phyloP scores from a whole-genome alignment of 2,113 vertebrate genomes.

The Brachyhypopomus occidentalis region DNA sequence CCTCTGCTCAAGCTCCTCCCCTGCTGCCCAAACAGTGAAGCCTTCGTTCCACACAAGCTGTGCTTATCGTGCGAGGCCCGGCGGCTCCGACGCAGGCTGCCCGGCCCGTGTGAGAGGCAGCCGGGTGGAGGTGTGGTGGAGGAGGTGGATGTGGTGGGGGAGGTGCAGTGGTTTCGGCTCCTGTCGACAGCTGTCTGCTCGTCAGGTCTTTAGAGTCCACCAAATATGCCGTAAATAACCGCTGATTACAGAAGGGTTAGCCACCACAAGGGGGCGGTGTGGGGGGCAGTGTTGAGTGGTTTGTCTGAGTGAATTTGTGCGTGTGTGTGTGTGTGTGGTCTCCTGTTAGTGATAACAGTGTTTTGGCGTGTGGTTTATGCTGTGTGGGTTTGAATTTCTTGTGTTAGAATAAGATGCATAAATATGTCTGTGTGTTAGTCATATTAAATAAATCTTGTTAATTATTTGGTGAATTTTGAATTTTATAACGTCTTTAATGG shows the following conservation, averaged over 20 bases:
- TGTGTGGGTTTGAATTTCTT: constrained; percentile 1
- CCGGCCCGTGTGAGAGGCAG: background rate
- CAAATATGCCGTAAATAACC: constrained; percentile 46
- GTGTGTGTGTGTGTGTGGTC: background rate
- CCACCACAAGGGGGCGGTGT: constrained; percentile 19
- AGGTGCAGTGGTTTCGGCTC: constrained; percentile 64
- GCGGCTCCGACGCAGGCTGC: constrained; percentile 3
- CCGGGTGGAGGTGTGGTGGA: too few species aligned
- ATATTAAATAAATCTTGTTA: background rate
- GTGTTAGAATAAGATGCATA: too few species aligned
- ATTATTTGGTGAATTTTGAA: background rate
- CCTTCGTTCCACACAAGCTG: constrained; percentile 67
- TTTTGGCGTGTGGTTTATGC: constrained; percentile 32
- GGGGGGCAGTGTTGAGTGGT: constrained; percentile 1
- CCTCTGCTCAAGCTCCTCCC: constrained; percentile 39
- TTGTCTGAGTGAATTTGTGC: background rate
- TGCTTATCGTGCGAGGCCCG: constrained; percentile 43
- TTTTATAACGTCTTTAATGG: background rate
- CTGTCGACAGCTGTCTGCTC: constrained; percentile 69
- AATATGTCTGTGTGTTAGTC: background rate
- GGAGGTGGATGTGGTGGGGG: constrained; percentile 49
- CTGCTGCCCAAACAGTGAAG: constrained; percentile 59
- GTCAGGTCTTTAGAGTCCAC: constrained; percentile 45
- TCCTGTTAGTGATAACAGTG: constrained; percentile 6
- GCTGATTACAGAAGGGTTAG: constrained; percentile 57